Percentiles rank a stretch among this genome's conserved stretches.
Conservation (phyloP, 1,140 invertebrate species). For the Polypedilum pembai region DNA sequence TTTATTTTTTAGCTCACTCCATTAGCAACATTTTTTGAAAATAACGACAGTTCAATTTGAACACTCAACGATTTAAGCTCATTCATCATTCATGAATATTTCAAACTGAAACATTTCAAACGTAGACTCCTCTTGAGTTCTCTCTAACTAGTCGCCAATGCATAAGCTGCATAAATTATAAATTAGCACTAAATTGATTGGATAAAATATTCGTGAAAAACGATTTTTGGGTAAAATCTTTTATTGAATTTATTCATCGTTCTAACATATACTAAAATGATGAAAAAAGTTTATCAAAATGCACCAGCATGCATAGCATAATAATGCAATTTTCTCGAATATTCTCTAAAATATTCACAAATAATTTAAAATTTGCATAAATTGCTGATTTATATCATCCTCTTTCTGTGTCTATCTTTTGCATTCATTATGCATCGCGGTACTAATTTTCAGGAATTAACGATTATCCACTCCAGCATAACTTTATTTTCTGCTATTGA, state of each 20-base stretch:
- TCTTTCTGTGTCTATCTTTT: not conserved
- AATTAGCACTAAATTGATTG: slow-evolving; percentile 18
- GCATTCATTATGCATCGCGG: slow-evolving; percentile 2
- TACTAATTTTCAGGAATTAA: slow-evolving; percentile 14
- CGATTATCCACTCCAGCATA: slow-evolving; percentile 8
- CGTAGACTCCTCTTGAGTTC: too few species aligned
- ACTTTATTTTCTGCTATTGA: too few species aligned
- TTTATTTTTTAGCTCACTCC: too few species aligned
- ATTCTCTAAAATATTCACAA: slow-evolving; percentile 19
- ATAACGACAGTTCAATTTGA: too few species aligned
- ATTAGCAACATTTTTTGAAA: too few species aligned
- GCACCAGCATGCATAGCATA: not conserved
- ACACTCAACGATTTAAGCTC: not conserved
- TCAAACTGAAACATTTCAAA: not conserved
- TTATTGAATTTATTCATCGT: slow-evolving; percentile 19
- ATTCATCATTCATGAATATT: slow-evolving; percentile 12
- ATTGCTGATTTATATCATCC: not conserved
- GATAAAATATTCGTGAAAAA: slow-evolving; percentile 19
- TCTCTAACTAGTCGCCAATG: not conserved
- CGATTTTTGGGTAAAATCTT: not conserved
- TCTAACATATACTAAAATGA: not conserved
- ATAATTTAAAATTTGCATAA: not conserved
- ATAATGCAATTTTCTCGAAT: not conserved
- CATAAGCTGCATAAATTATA: slow-evolving; percentile 18
- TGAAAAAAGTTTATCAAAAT: not conserved